phyloP scores from a whole-genome alignment of 2,797 vertebrate genomes.

The Bothrops alternatus region DNA sequence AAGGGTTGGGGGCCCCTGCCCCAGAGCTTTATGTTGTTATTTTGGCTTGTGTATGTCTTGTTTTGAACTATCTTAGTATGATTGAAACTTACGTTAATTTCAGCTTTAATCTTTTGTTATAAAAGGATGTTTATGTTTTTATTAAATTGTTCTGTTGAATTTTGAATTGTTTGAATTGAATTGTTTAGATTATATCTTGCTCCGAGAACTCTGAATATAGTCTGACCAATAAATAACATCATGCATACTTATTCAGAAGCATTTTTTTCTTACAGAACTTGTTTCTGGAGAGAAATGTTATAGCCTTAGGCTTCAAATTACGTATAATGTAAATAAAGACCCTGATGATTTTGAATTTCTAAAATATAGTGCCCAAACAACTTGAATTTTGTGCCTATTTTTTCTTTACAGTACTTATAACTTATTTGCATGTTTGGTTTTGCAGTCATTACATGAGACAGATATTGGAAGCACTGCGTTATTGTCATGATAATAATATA shows the following conservation, averaged over 20 bases:
- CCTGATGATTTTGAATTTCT: not conserved
- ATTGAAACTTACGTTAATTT: not conserved
- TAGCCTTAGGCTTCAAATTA: not conserved
- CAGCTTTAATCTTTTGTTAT: not conserved
- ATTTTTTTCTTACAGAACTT: not conserved
- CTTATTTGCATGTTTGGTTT: slow-evolving; percentile 59
- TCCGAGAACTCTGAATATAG: not conserved
- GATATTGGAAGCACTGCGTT: slow-evolving; percentile 95
- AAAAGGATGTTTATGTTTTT: not conserved
- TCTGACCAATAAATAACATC: not conserved
- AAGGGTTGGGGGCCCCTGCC: no score
- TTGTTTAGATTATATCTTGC: not conserved
- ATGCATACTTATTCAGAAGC: not conserved
- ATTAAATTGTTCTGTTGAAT: not conserved
- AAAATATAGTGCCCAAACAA: not conserved
- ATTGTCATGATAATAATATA: slow-evolving; percentile 98
- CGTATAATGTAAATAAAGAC: not conserved
- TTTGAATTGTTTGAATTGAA: not conserved
- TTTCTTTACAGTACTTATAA: slow-evolving; percentile 18
- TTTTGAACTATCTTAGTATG: not conserved
- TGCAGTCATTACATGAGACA: slow-evolving; percentile 98
- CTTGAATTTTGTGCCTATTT: not conserved
- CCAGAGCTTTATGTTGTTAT: not conserved
- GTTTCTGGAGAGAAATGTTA: not conserved
- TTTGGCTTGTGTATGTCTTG: not conserved